Base-by-base conservation (phyloP, 2,113 vertebrate species). In the Pyxicephalus adspersus region DNA sequence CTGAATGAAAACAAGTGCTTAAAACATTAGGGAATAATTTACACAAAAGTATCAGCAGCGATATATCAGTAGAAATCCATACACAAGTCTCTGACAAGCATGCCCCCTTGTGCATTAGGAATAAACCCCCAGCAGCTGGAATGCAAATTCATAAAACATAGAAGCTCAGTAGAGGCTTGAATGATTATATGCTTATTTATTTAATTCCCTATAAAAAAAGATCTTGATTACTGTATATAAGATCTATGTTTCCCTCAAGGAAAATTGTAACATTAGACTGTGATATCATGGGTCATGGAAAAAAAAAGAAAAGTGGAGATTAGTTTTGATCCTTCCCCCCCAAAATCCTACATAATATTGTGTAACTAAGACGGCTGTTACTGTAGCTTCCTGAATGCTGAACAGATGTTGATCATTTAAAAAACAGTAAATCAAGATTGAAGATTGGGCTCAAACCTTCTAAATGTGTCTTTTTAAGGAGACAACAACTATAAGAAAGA, bases 391-490 rank as follows among this genome's bases (percentile, higher is more conserved):
- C 26, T 31, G 25, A 20, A 55, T 55, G 25, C 26, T 28, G 26
- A 72, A 72, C 51, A 72, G 68, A 72, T 72, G 68, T 72, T 72
- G 19, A 28, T 55, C 16, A 72, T 55, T 55, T 72, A 55, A 68
- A 55, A 52, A 9, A 5, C 52, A 55, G 25, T 72, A 72, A 55
- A 51, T 72, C 68, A 72, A 72, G n/a, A n/a, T 6, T 26, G 55
- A 55, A 8, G 16, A 55, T 54, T 55, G 68, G 5, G n/a, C 51
- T 23, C 25, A 28, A 2, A 25, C 4, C 38, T 18, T 4, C 2
- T 29, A 51, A 55, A 25, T 19, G 15, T 72, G 51, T 71, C 8
- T 55, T 26, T 15, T 26, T n/a, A 29, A 72, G 18, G 45, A 52
- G 25, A 29, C 8, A 55, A 72, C 52, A 45, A 55, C 25, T 17